A percentile compares a stretch with the other conserved stretches of the same genome.
Evolutionary conservation across 2,888 invertebrate species (phyloP).

Genomic region (Apotomis turbidana): DNA sequence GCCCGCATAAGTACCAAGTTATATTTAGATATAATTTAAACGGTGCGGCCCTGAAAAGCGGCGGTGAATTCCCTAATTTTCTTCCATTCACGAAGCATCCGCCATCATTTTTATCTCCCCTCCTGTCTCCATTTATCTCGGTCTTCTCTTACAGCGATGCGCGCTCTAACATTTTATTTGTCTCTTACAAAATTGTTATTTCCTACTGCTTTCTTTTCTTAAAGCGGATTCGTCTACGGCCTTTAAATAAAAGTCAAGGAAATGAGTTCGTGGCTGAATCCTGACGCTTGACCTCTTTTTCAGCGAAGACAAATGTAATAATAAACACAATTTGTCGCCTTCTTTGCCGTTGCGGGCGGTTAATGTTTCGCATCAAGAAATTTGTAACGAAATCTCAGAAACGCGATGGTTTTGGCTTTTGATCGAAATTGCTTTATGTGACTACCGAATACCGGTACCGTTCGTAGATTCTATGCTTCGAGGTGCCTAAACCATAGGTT

Average conservation of each 20-base stretch:
- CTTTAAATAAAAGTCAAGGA: constrained; percentile 74
- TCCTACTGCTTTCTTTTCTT: constrained; percentile 77
- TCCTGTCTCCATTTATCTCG: constrained; percentile 79
- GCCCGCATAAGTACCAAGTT: constrained; percentile 52
- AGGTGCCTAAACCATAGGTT: no score
- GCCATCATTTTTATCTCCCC: constrained; percentile 82
- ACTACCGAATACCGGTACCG: neutral
- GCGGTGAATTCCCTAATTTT: constrained; percentile 80
- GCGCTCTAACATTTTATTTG: constrained; percentile 79
- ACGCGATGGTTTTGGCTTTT: constrained; percentile 15
- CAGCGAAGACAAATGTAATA: constrained; percentile 60
- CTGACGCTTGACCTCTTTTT: constrained; percentile 71
- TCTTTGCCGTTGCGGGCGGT: constrained; percentile 38
- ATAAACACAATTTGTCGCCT: constrained; percentile 58
- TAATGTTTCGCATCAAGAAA: constrained; percentile 32
- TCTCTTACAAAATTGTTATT: constrained; percentile 82
- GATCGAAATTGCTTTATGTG: constrained; percentile 16
- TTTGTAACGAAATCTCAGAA: constrained; percentile 21
- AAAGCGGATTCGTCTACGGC: constrained; percentile 75
- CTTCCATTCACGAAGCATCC: constrained; percentile 77
- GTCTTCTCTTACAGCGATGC: constrained; percentile 72
- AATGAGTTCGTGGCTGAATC: constrained; percentile 72
- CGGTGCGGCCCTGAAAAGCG: constrained; percentile 67
- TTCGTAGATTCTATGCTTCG: no score
- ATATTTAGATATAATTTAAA: constrained; percentile 71